Percentiles rank a stretch among this genome's conserved stretches.
Evolutionary conservation across 2,888 invertebrate genomes (phyloP).

Genomic region (Magallana nippona): DNA sequence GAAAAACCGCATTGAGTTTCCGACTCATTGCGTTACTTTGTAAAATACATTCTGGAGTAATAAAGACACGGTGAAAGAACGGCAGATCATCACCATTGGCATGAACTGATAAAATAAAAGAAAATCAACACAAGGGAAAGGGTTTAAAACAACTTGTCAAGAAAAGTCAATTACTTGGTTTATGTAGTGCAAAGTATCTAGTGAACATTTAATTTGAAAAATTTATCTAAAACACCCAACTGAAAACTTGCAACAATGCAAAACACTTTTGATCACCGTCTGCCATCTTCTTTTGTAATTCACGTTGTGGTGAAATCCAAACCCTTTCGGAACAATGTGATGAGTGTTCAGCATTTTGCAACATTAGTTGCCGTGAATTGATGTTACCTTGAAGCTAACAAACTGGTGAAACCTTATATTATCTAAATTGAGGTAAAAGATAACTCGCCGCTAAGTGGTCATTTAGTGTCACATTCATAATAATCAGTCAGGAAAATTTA

Average conservation of each 20-base stretch:
- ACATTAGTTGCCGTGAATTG: constrained; percentile 29
- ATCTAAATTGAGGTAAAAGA: constrained; percentile 24
- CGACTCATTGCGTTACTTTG: neutral
- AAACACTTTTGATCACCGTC: constrained; percentile 18
- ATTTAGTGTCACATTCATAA: constrained; percentile 31
- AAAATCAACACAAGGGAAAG: neutral
- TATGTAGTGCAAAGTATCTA: neutral
- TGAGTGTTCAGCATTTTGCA: constrained; percentile 33
- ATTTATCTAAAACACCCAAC: constrained; percentile 15
- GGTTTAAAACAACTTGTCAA: neutral
- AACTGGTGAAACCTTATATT: constrained; percentile 27
- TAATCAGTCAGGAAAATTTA: constrained; percentile 32
- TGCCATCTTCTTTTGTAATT: constrained; percentile 22
- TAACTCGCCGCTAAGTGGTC: constrained; percentile 26
- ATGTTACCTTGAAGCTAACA: constrained; percentile 30
- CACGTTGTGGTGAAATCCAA: constrained; percentile 6
- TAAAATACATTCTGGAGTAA: neutral
- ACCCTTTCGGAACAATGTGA: constrained; percentile 18
- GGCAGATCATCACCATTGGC: constrained; percentile 21
- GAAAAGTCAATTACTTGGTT: constrained; percentile 28
- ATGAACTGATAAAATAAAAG: constrained; percentile 28
- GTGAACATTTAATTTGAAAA: constrained; percentile 1
- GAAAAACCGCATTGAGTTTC: constrained; percentile 27
- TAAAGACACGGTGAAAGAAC: neutral
- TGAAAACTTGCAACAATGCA: constrained; percentile 28